Evolutionary conservation across 2,888 invertebrate genomes (phyloP), one percentile per base, ranked within the genome.

Genomic region (Cybosia mesomella): DNA sequence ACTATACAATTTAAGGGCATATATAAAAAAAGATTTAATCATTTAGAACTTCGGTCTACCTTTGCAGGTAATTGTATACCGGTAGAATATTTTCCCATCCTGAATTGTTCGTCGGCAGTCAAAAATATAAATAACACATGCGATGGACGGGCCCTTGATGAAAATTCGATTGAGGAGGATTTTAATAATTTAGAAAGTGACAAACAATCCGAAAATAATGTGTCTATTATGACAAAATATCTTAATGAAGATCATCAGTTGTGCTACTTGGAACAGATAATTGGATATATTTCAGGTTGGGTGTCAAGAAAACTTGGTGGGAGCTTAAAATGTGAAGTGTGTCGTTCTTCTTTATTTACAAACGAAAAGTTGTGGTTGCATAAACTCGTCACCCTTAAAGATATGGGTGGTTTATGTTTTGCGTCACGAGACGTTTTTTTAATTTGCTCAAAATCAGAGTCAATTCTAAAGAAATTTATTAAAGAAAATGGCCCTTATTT

Each of bases 221-320:
- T 59, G 58, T 58, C 43, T 39, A 43, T 39, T 60, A 39, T 60
- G 43, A 60, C 43, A 21, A 1, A 60, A 22, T 34, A 28, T 15
- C 57, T 18, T 28, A 64, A 54, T 11, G 32, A 5, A 18, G 55
- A 55, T 64, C 34, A 58, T 58, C 21, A 58, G n/a, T 58, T n/a
- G n/a, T 36, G 58, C 28, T 15, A 58, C 21, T 28, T 39, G 34
- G 58, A 74, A 13, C 70, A 71, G 61, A 75, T 75, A 24, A 22
- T 77, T 28, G 77, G 75, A 36, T 77, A 77, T 61, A 71, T 77
- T 65, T 73, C 75, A 53, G 75, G 74, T 11, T 73, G 70, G 68
- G 64, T 77, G 43, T 65, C 67, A n/a, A 67, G 64, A 54, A 72
- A 70, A 66, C 63, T 77, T 8, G 43, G 55, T 57, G 43, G 49